Evolutionary conservation across 2,797 vertebrate species (phyloP).

Genomic region (Gadopsis bispinosus): DNA sequence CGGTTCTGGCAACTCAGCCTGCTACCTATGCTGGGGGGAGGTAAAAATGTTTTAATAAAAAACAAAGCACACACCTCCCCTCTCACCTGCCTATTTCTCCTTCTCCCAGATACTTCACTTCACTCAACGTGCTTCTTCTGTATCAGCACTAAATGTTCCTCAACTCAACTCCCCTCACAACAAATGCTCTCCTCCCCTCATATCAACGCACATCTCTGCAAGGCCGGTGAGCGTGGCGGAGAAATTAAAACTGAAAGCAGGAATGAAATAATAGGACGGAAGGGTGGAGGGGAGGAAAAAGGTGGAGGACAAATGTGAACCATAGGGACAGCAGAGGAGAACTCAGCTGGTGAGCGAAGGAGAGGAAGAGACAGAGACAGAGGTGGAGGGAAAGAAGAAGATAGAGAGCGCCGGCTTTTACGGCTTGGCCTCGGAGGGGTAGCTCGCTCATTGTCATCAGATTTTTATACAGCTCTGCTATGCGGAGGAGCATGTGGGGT

Average conservation of each 20-base stretch:
- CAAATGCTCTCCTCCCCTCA: constrained; percentile 31
- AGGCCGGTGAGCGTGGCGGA: constrained; percentile 7
- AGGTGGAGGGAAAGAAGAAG: background rate
- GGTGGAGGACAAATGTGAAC: constrained; percentile 41
- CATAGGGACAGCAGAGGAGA: constrained; percentile 3
- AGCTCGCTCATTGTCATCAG: constrained; percentile 54
- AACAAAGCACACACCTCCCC: constrained; percentile 13
- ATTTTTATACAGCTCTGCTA: constrained; percentile 51
- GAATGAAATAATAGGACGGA: constrained; percentile 33
- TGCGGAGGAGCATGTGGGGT: constrained; percentile 27
- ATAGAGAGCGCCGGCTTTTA: constrained; percentile 23
- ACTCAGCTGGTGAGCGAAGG: constrained; percentile 3
- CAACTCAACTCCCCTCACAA: constrained; percentile 50
- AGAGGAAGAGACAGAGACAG: background rate
- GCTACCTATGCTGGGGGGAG: constrained; percentile 59
- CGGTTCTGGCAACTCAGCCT: constrained; percentile 72
- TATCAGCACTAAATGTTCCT: constrained; percentile 73
- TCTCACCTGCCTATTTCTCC: constrained; percentile 58
- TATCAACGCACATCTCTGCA: constrained; percentile 53
- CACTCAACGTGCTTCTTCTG: constrained; percentile 58
- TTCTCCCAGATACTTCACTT: constrained; percentile 55
- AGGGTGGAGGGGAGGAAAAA: background rate
- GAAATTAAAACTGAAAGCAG: constrained; percentile 29
- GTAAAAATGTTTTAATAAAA: background rate
- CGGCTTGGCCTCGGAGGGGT: constrained; percentile 32